These are phyloP conservation scores for Trichechus manatus DNA, from an alignment of 2,113 vertebrate genomes.

Conservation along the genomic window DNA sequence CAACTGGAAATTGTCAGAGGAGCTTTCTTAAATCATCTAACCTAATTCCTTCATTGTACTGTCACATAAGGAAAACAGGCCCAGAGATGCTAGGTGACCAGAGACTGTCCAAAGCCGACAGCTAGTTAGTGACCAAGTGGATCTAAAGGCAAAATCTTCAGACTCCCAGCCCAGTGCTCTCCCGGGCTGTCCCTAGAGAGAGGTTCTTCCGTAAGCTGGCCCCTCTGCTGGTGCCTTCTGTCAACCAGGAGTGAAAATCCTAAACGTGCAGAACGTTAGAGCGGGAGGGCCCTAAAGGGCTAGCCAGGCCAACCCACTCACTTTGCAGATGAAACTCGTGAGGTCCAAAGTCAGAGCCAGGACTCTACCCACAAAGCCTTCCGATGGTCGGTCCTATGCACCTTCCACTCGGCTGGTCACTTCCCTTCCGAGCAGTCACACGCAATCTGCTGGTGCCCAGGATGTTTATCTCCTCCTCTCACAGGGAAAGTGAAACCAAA, in stretches of 20 bases:
- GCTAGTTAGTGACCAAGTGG: not conserved
- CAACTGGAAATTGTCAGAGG: not conserved
- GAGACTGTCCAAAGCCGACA: not conserved
- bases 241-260: slow-evolving; percentile 53
- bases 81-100: not conserved
- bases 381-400: not conserved
- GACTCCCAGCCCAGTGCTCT: not conserved
- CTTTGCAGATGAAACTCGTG: not conserved
- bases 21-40: not conserved
- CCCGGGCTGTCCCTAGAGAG: not conserved
- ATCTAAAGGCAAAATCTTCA: slow-evolving; percentile 9
- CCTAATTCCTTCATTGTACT: not conserved
- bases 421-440: not conserved
- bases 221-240: slow-evolving; percentile 19
- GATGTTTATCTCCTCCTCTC: slow-evolving; percentile 27
- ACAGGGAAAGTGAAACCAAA: slow-evolving; percentile 58
- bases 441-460: not conserved
- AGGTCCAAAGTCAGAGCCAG: not conserved
- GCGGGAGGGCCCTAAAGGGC: not conserved
- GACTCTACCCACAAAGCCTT: not conserved
- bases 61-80: not conserved
- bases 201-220: not conserved
- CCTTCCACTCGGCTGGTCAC: not conserved
- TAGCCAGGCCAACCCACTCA: not conserved
- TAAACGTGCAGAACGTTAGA: slow-evolving; percentile 38